Conservation (phyloP, 2,797 vertebrate genomes). For the Notoglanidium macrostoma region DNA sequence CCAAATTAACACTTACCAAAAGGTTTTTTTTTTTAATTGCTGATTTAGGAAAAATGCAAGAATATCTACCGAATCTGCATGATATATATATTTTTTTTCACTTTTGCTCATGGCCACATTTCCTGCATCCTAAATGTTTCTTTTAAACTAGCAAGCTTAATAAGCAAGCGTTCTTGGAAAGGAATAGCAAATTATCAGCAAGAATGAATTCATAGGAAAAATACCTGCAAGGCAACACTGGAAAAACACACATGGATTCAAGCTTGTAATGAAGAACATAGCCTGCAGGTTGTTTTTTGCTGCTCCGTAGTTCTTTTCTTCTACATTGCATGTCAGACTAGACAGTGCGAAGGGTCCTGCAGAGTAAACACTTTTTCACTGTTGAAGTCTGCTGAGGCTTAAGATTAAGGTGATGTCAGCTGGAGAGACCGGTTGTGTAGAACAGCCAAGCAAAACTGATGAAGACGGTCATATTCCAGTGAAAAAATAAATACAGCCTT, state of each 20-base stretch:
- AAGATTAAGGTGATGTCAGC: background rate
- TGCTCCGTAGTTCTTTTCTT: background rate
- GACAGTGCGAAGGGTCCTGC: background rate
- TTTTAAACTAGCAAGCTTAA: background rate
- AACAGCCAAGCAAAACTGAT: background rate
- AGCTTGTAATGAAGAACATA: background rate
- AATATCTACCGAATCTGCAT: background rate
- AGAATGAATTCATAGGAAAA: background rate
- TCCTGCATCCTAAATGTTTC: background rate
- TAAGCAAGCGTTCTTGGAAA: background rate
- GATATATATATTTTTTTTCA: background rate
- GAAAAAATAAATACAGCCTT: too few species aligned
- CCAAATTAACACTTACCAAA: background rate
- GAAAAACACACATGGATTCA: background rate
- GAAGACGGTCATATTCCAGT: too few species aligned
- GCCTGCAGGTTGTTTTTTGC: background rate
- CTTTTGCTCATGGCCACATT: background rate
- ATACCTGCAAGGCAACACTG: background rate
- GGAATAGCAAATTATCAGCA: background rate
- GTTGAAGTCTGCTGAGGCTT: background rate
- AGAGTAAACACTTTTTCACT: background rate
- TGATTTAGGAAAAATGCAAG: background rate
- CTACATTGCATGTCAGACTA: background rate
- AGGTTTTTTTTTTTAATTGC: background rate
- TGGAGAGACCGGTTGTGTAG: background rate